Evolutionary conservation across 92 coral and sea anemone species (phyloP), one percentile per base, ranked within the genome.

Genomic region (Hydrozoanthus gracilis): DNA sequence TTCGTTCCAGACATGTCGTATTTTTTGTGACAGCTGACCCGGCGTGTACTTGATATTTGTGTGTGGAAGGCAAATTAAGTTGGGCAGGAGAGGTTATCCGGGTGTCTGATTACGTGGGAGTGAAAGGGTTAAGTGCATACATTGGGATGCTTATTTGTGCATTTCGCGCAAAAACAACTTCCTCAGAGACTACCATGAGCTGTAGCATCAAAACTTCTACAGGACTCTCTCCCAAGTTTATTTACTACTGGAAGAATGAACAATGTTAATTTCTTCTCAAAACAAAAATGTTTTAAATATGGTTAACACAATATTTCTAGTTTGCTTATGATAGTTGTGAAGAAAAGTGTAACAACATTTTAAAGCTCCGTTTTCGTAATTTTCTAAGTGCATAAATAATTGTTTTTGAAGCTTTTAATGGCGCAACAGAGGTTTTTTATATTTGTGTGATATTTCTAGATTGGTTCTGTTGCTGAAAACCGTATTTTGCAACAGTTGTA

Each of bases 391-490:
- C 61, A 55, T 55, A 55, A 55, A 55, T 55, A 2, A 55, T 55
- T 55, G 61, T 69, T 69, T 35, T 35, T 20, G 74, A 69, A 69
- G 49, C 15, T 39, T 70, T 70, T 70, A 2, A 70, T 70, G 74
- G 49, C 35, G 74, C 51, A 70, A 10, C 27, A 3, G 74, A 39
- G 50, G 51, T 44, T 70, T 20, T 70, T 70, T 70, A 7, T 74
- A 51, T 50, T 74, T 74, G 60, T 74, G 58, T 51, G 61, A 55
- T 49, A n/a, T 74, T 74, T 74, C 61, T 74, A 74, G 47, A 74
- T 50, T 74, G 55, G 62, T 50, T 74, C 35, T 17, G 12, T 50
- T 4, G 79, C 62, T 74, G 61, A 74, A 74, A 74, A n/a, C 60
- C 49, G 61, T 50, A 67, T 67, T 67, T 67, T 67, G 35, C 8